Conservation (phyloP, 2,797 vertebrate genomes). For the Brachyalestes nurse region DNA sequence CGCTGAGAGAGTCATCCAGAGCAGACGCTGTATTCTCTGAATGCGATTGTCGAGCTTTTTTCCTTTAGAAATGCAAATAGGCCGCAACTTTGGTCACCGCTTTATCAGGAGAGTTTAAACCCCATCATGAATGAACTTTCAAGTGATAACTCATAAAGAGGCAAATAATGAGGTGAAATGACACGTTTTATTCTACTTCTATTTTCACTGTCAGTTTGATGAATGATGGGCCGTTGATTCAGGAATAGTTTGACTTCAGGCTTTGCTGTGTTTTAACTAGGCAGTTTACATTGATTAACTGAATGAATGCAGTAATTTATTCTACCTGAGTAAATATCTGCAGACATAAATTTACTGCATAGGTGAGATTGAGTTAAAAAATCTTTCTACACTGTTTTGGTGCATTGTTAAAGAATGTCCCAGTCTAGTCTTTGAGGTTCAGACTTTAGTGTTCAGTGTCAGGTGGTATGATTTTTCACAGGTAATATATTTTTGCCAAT, state of each 20-base stretch:
- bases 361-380: constrained; percentile 6
- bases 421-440: too few species aligned
- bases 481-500: too few species aligned
- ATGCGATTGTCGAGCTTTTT: neutral
- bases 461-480: too few species aligned
- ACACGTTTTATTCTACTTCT: neutral
- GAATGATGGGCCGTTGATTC: neutral
- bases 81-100: neutral
- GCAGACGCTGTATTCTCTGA: constrained; percentile 15
- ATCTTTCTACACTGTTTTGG: neutral
- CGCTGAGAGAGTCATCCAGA: constrained; percentile 17
- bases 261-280: neutral
- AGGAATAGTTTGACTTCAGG: neutral
- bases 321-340: constrained; percentile 38
- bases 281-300: constrained; percentile 29
- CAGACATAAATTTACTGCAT: constrained; percentile 7
- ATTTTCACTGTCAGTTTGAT: neutral
- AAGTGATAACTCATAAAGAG: neutral
- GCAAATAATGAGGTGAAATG: neutral
- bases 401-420: too few species aligned
- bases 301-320: constrained; percentile 6
- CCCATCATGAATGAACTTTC: neutral
- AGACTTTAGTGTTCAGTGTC: too few species aligned
- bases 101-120: neutral
- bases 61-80: constrained; percentile 23